phyloP scores from a whole-genome alignment of 2,888 invertebrate species.

The Rhagium mordax region DNA sequence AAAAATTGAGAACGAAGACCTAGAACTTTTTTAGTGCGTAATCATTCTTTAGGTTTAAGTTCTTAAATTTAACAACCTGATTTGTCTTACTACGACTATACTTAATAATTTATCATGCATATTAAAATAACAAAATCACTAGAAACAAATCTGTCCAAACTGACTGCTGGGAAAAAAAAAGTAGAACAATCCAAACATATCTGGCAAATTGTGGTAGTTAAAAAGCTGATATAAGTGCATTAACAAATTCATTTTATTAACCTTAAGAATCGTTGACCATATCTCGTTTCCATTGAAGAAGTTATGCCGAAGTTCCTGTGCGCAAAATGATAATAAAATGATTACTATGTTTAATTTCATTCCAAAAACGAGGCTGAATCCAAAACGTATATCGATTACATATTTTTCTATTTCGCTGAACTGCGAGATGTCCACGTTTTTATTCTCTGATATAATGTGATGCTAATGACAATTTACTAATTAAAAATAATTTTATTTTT shows the following conservation, averaged over 20 bases:
- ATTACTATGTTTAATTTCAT: neutral
- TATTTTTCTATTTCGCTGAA: too few species aligned
- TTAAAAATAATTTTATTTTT: too few species aligned
- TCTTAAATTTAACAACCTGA: neutral
- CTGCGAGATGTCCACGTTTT: too few species aligned
- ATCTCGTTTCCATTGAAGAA: slow-evolving; percentile 50
- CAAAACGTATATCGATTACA: too few species aligned
- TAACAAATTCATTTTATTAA: slow-evolving; percentile 39
- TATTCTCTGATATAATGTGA: too few species aligned
- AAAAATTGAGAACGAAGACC: too few species aligned
- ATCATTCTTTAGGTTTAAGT: too few species aligned
- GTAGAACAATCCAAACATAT: slow-evolving; percentile 1
- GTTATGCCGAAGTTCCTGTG: slow-evolving; percentile 42
- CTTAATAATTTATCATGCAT: neutral
- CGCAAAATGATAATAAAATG: slow-evolving; percentile 30
- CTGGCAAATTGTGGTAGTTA: slow-evolving; percentile 6
- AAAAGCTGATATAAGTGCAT: slow-evolving; percentile 21
- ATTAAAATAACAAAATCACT: slow-evolving; percentile 1
- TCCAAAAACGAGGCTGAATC: slow-evolving; percentile 1
- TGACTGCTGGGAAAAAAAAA: slow-evolving; percentile 1
- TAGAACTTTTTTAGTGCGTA: too few species aligned
- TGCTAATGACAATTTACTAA: too few species aligned
- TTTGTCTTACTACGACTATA: neutral
- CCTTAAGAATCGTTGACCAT: slow-evolving; percentile 56
- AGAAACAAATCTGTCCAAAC: slow-evolving; percentile 6